A percentile compares a stretch with the other conserved stretches of the same genome.
These are phyloP conservation scores for Netelia inedita DNA, from an alignment of 2,888 invertebrate genomes.

Conservation along the genomic window DNA sequence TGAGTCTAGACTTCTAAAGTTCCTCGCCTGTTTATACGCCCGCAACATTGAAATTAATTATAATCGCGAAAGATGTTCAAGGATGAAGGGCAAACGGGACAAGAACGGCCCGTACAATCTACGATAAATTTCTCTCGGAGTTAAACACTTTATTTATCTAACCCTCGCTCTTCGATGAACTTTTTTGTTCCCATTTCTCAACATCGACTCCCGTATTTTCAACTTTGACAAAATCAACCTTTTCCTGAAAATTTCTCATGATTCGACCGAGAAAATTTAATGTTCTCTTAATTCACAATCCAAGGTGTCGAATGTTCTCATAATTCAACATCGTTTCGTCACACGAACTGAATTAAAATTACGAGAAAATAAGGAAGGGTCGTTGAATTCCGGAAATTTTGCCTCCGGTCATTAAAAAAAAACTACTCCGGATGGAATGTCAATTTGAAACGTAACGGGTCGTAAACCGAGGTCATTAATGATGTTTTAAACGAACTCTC, in stretches of 20 bases:
- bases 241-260: too few relatives aligned
- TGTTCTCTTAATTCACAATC: too few relatives aligned
- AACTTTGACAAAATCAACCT: too few relatives aligned
- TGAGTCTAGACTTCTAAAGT: conserved; percentile 43
- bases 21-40: not conserved
- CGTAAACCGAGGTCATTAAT: conserved; percentile 24
- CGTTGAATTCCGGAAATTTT: not conserved
- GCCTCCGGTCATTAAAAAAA: not conserved
- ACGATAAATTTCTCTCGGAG: not conserved
- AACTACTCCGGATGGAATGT: conserved; percentile 1
- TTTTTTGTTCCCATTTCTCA: too few relatives aligned
- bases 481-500: conserved; percentile 31
- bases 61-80: not conserved
- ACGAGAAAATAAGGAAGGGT: too few relatives aligned
- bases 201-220: too few relatives aligned
- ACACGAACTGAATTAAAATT: too few relatives aligned
- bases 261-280: too few relatives aligned
- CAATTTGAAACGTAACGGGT: not conserved
- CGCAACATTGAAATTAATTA: conserved; percentile 19
- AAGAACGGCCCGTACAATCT: not conserved
- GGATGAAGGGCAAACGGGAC: not conserved
- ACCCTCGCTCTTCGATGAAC: too few relatives aligned
- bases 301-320: too few relatives aligned
- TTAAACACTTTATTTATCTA: not conserved
- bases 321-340: too few relatives aligned